Percentiles rank a stretch among this genome's conserved stretches.
phyloP scores from a whole-genome alignment of 2,113 vertebrate species.

The Hypocryptadius cinnamomeus region DNA sequence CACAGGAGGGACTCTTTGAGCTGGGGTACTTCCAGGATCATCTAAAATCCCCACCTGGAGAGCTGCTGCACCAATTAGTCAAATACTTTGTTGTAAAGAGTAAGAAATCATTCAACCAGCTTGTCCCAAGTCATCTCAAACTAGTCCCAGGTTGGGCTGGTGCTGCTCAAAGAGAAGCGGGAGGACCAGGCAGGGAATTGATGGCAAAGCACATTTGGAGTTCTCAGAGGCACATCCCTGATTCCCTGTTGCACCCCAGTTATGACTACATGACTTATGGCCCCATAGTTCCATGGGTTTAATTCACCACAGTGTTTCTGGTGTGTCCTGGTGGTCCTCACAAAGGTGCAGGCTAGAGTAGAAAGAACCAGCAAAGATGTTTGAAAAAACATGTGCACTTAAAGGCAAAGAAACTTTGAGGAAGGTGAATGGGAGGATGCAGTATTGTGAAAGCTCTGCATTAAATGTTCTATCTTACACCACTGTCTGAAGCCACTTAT shows the following conservation, averaged over 20 bases:
- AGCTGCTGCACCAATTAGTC: neutral
- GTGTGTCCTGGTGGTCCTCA: neutral
- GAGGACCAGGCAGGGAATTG: neutral
- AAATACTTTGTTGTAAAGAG: neutral
- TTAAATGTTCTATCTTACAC: neutral
- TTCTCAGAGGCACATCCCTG: neutral
- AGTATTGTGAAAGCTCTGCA: neutral
- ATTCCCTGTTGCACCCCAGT: neutral
- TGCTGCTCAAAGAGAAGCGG: neutral
- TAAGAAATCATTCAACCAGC: neutral
- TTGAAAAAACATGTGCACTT: fast-evolving
- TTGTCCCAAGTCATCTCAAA: neutral
- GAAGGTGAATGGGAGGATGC: neutral
- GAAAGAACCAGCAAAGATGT: neutral
- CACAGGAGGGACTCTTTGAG: neutral
- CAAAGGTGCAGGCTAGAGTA: neutral
- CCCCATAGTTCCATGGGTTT: neutral
- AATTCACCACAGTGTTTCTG: neutral
- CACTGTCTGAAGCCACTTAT: neutral
- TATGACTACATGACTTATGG: neutral
- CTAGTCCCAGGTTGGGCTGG: neutral
- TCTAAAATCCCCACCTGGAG: neutral
- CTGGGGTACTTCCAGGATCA: fast-evolving
- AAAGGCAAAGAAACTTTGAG: neutral
- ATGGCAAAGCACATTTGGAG: neutral